Conservation (phyloP, 2,888 invertebrate genomes). For the Leptopilina myrica region DNA sequence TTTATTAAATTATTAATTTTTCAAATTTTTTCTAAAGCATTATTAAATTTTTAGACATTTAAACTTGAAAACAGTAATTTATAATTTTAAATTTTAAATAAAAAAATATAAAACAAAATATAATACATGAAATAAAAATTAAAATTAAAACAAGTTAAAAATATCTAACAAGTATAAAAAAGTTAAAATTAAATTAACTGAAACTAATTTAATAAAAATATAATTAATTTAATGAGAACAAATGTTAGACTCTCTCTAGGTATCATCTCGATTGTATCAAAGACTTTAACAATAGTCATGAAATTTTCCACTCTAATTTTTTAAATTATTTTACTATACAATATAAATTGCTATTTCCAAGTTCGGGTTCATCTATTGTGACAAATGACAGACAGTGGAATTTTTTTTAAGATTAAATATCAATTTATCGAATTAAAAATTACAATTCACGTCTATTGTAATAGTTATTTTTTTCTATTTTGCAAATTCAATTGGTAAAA, state of each 20-base stretch:
- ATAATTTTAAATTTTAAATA: no score
- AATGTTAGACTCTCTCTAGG: neutral
- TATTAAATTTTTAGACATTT: no score
- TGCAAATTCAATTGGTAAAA: neutral
- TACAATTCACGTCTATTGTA: neutral
- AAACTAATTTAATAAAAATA: neutral
- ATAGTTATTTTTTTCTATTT: neutral
- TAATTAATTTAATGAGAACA: neutral
- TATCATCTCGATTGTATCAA: constrained; percentile 4
- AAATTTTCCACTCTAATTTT: constrained; percentile 29
- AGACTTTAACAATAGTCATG: constrained; percentile 1
- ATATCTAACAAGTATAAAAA: no score
- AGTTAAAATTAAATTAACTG: no score
- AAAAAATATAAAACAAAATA: no score
- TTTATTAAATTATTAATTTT: no score
- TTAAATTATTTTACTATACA: neutral
- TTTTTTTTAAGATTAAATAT: neutral
- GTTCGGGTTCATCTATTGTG: neutral
- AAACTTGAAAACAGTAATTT: no score
- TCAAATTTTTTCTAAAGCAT: no score
- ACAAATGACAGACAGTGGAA: constrained; percentile 4
- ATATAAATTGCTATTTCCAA: neutral
- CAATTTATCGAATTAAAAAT: neutral
- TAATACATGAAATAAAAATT: no score
- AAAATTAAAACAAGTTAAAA: no score